These are phyloP conservation scores for Dryobota labecula DNA, from an alignment of 2,888 invertebrate species.

Conservation along the genomic window DNA sequence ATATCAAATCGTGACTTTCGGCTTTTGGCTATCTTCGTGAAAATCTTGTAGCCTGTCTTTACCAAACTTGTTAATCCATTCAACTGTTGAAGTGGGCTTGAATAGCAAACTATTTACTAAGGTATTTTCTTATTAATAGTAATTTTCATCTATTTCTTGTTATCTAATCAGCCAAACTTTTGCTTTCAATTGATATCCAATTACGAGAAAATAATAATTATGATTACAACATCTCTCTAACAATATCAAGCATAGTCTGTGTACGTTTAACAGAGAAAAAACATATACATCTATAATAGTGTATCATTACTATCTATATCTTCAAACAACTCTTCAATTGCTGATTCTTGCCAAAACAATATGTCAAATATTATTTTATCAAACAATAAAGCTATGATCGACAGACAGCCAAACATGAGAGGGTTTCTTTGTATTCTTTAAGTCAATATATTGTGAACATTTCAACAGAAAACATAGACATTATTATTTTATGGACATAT, in stretches of 20 bases:
- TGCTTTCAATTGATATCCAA: not conserved
- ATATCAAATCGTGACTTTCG: conserved; percentile 28
- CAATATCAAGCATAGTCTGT: not conserved
- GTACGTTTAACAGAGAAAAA: too few species aligned
- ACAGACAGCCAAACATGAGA: not conserved
- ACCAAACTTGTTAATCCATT: not conserved
- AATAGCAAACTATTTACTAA: not conserved
- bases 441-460: not conserved
- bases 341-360: not conserved
- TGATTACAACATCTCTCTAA: too few species aligned
- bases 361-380: not conserved
- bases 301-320: not conserved
- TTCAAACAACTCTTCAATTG: not conserved
- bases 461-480: not conserved
- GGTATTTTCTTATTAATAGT: not conserved
- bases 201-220: not conserved
- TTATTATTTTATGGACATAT: too few species aligned
- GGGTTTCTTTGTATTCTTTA: not conserved
- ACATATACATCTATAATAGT: not conserved
- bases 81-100: not conserved
- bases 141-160: not conserved
- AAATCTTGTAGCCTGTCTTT: not conserved
- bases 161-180: not conserved
- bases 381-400: not conserved
- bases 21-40: not conserved